These are phyloP conservation scores for Carassius auratus DNA, from an alignment of 2,113 vertebrate species.

Conservation along the genomic window DNA sequence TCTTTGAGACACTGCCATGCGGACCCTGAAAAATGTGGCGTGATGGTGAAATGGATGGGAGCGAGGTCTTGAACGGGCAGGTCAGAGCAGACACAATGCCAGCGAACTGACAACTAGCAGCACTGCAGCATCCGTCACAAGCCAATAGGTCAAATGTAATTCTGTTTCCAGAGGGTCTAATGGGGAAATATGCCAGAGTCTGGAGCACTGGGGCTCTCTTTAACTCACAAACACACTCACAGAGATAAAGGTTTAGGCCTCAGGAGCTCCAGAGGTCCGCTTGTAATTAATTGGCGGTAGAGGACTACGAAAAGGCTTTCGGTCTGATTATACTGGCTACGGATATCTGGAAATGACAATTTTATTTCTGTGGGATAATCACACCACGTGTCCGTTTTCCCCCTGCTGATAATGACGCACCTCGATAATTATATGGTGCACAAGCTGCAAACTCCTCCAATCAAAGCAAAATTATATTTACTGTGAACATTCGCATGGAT, in stretches of 20 bases:
- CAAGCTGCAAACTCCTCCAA: constrained; percentile 2
- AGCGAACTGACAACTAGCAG: constrained; percentile 46
- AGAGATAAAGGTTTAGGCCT: constrained; percentile 27
- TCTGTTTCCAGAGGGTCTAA: constrained; percentile 53
- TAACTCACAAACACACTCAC: constrained; percentile 26
- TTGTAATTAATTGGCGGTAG: constrained; percentile 50
- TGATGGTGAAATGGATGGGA: constrained; percentile 36
- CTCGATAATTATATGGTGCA: constrained; percentile 13
- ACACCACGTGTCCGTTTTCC: constrained; percentile 19
- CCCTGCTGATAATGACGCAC: constrained; percentile 27
- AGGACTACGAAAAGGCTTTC: constrained; percentile 31
- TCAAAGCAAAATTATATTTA: constrained; percentile 30
- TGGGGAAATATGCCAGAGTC: constrained; percentile 55
- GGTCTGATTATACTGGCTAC: neutral
- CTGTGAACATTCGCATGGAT: constrained; percentile 1
- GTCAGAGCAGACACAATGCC: constrained; percentile 38
- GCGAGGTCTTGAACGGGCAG: constrained; percentile 36
- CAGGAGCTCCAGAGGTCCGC: constrained; percentile 7
- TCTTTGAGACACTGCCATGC: neutral
- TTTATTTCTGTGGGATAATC: constrained; percentile 14
- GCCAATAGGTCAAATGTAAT: constrained; percentile 49
- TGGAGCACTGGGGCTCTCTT: constrained; percentile 23
- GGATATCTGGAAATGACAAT: constrained; percentile 12
- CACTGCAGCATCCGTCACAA: constrained; percentile 54
- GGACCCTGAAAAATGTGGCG: constrained; percentile 8